Conservation (phyloP, 1,140 invertebrate genomes). For the Fopius arisanus region DNA sequence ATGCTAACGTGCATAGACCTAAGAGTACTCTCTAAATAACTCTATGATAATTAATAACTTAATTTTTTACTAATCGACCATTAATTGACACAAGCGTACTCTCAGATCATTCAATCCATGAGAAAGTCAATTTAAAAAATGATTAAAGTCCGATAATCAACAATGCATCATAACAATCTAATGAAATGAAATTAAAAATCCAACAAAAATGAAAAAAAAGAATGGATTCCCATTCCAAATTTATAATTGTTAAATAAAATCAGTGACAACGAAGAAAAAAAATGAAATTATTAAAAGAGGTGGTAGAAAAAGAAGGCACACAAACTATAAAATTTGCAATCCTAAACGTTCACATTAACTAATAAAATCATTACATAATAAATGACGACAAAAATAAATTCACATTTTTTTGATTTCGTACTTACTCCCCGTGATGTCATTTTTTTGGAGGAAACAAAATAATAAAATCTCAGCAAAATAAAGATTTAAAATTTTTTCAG, state of each 20-base stretch:
- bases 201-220: neutral
- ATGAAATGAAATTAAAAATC: neutral
- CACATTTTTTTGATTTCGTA: neutral
- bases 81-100: neutral
- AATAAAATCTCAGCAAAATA: neutral
- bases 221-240: neutral
- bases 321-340: slow-evolving; percentile 24
- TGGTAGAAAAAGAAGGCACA: slow-evolving; percentile 42
- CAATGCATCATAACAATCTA: slow-evolving; percentile 1
- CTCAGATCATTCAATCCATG: neutral
- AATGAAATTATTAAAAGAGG: slow-evolving; percentile 34
- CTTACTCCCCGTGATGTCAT: slow-evolving; percentile 14
- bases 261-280: slow-evolving; percentile 32
- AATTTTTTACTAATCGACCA: too few relatives aligned
- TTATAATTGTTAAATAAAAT: slow-evolving; percentile 9
- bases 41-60: neutral
- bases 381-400: slow-evolving; percentile 17
- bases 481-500: neutral
- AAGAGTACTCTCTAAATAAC: slow-evolving; percentile 20
- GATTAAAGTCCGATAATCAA: neutral
- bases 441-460: slow-evolving; percentile 1
- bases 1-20: slow-evolving; percentile 36
- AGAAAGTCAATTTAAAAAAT: slow-evolving; percentile 12
- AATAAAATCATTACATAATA: slow-evolving; percentile 6
- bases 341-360: neutral